Percentiles rank a stretch among this genome's conserved stretches.
These are phyloP conservation scores for Callionymus lyra DNA, from an alignment of 2,113 vertebrate genomes.

Conservation along the genomic window DNA sequence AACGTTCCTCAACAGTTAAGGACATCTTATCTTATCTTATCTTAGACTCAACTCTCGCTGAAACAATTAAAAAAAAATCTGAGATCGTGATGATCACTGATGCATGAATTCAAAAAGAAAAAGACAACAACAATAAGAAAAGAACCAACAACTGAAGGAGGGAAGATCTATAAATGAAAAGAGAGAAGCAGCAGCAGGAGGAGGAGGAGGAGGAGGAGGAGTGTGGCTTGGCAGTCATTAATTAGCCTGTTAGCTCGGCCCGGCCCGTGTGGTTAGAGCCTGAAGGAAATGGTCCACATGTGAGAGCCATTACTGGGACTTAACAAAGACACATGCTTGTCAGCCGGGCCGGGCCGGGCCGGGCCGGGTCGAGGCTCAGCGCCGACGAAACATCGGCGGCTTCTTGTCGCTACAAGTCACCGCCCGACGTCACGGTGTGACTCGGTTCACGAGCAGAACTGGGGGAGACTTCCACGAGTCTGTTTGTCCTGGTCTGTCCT, in stretches of 20 bases:
- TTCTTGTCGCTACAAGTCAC: too few relatives aligned
- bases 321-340: slow-evolving; percentile 93
- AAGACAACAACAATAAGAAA: not conserved
- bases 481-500: too few relatives aligned
- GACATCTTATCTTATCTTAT: too few relatives aligned
- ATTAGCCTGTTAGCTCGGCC: slow-evolving; percentile 84
- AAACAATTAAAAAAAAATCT: too few relatives aligned
- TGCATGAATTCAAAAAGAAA: not conserved
- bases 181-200: slow-evolving; percentile 34
- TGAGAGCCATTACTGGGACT: slow-evolving; percentile 86
- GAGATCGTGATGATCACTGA: too few relatives aligned
- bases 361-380: slow-evolving; percentile 53
- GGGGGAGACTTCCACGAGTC: too few relatives aligned
- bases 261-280: slow-evolving; percentile 66
- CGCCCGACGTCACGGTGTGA: too few relatives aligned
- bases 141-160: slow-evolving; percentile 3
- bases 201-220: slow-evolving; percentile 37
- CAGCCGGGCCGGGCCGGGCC: slow-evolving; percentile 76
- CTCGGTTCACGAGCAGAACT: too few relatives aligned
- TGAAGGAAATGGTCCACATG: slow-evolving; percentile 84
- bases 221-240: slow-evolving; percentile 69
- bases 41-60: too few relatives aligned
- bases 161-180: slow-evolving; percentile 46
- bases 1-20: too few relatives aligned
- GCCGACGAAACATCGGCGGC: not conserved